Conservation (phyloP, 2,888 invertebrate genomes). For the Xanthorhoe designata region DNA sequence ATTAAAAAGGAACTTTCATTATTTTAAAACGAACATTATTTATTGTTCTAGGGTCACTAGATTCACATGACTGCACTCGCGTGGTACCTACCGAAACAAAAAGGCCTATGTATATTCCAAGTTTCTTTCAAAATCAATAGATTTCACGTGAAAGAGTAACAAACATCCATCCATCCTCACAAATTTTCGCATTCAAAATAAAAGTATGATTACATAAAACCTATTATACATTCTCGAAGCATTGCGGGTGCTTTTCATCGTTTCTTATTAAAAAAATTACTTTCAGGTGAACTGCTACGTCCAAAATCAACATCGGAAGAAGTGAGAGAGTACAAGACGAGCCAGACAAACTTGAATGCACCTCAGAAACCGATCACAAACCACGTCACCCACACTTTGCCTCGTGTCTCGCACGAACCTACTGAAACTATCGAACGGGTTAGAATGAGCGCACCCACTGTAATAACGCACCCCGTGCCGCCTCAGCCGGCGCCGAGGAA, state of each 20-base stretch:
- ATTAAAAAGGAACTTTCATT: conserved; percentile 13
- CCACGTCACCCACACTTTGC: conserved; percentile 48
- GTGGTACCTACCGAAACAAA: too few relatives aligned
- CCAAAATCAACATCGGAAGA: conserved; percentile 79
- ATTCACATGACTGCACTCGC: too few relatives aligned
- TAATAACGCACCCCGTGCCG: conserved; percentile 36
- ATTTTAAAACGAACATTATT: not conserved
- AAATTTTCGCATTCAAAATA: too few relatives aligned
- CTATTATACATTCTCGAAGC: not conserved
- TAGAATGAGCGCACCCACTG: conserved; percentile 43
- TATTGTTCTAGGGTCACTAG: not conserved
- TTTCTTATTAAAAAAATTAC: not conserved
- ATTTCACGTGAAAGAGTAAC: too few relatives aligned
- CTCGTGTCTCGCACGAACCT: conserved; percentile 24
- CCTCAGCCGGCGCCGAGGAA: conserved; percentile 81
- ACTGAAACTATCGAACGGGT: conserved; percentile 37
- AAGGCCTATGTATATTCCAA: not conserved
- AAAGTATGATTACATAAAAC: not conserved
- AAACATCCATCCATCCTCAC: too few relatives aligned
- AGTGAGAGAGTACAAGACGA: conserved; percentile 77
- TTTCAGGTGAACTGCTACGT: conserved; percentile 65
- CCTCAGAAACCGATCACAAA: conserved; percentile 58
- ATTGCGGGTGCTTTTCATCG: not conserved
- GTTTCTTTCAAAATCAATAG: too few relatives aligned
- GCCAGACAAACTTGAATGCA: conserved; percentile 70